These are phyloP conservation scores for Crioceris asparagi DNA, from an alignment of 2,888 invertebrate genomes.

Conservation along the genomic window DNA sequence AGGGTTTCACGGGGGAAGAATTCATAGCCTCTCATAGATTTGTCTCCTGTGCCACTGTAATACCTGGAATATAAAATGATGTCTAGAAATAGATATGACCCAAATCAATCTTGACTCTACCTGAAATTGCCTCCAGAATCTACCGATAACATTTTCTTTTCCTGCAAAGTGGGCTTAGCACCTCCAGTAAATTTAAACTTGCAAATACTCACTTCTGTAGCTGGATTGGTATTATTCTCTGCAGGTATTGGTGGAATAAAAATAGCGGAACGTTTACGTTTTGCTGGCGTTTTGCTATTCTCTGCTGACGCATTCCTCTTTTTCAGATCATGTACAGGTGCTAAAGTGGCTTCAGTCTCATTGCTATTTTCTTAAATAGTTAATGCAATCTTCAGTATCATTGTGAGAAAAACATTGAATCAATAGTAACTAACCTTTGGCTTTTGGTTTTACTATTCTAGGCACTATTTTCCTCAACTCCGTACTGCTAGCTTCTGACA, in stretches of 20 bases:
- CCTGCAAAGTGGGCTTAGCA: constrained; percentile 76
- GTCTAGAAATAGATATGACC: not conserved
- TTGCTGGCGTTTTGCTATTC: constrained; percentile 42
- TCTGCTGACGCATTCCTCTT: constrained; percentile 31
- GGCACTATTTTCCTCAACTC: constrained; percentile 37
- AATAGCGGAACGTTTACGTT: constrained; percentile 70
- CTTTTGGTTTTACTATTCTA: constrained; percentile 20
- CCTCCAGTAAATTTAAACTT: constrained; percentile 91
- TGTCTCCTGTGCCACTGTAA: constrained; percentile 76
- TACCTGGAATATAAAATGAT: constrained; percentile 52
- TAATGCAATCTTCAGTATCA: not conserved
- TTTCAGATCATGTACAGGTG: constrained; percentile 15
- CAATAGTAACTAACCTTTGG: not conserved
- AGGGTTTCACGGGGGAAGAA: constrained; percentile 64
- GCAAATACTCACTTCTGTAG: constrained; percentile 72
- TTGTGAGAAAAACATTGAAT: not conserved
- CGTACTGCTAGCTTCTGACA: constrained; percentile 15
- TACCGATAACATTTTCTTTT: constrained; percentile 85
- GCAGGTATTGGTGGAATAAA: constrained; percentile 75
- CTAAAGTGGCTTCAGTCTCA: constrained; percentile 40
- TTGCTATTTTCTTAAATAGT: constrained; percentile 29
- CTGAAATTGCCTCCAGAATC: constrained; percentile 78
- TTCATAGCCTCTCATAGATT: constrained; percentile 65
- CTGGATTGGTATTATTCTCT: constrained; percentile 63
- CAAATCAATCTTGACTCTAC: constrained; percentile 35